Percentiles rank a stretch among this genome's conserved stretches.
Evolutionary conservation across 2,888 invertebrate species (phyloP).

Genomic region (Druceiella hillmani): DNA sequence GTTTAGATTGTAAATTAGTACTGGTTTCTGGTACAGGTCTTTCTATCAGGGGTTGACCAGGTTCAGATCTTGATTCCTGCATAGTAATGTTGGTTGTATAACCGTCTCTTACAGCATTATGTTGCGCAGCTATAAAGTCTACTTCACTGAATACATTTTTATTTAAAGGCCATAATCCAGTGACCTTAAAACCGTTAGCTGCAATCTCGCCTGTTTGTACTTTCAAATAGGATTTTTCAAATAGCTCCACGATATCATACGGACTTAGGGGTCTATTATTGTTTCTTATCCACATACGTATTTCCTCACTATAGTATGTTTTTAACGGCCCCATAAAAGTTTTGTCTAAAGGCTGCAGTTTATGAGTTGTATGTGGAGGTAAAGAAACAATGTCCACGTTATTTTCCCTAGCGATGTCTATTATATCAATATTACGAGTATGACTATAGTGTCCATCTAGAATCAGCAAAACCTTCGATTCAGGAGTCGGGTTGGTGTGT

Average conservation of each 20-base stretch:
- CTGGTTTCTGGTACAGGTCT: constrained; percentile 18
- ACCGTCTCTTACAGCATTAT: constrained; percentile 22
- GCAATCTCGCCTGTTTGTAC: constrained; percentile 20
- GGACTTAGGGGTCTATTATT: constrained; percentile 24
- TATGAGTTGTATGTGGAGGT: constrained; percentile 30
- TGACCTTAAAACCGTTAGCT: constrained; percentile 22
- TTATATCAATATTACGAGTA: constrained; percentile 28
- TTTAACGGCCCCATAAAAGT: constrained; percentile 31
- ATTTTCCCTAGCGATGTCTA: constrained; percentile 29
- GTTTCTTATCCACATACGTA: constrained; percentile 25
- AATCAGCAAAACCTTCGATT: constrained; percentile 17
- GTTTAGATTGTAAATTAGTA: constrained; percentile 14
- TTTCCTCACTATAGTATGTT: constrained; percentile 29
- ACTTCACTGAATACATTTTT: constrained; percentile 20
- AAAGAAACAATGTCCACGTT: constrained; percentile 28
- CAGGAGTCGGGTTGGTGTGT: constrained; percentile 16
- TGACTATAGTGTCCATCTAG: constrained; percentile 28
- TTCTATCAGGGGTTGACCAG: constrained; percentile 18
- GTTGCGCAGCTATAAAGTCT: constrained; percentile 21
- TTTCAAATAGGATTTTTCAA: constrained; percentile 26
- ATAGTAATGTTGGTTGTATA: constrained; percentile 18
- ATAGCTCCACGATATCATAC: constrained; percentile 25
- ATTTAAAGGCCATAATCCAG: constrained; percentile 26
- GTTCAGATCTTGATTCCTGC: constrained; percentile 18
- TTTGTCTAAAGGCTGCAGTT: constrained; percentile 30